Base-by-base conservation (phyloP, 2,888 invertebrate genomes). In the Pseudococcus longispinus region DNA sequence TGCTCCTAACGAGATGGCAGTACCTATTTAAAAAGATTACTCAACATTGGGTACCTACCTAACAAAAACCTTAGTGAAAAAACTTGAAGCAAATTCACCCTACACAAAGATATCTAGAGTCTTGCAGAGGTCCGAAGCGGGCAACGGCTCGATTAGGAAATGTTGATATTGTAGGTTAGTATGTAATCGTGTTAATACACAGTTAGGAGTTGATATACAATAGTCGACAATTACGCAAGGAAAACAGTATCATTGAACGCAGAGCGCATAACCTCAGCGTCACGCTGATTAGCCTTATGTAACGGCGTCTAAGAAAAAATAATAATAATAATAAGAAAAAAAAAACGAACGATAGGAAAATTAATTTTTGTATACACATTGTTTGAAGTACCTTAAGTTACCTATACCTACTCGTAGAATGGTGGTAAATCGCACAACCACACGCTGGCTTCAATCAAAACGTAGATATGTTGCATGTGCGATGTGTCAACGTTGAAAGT, bases 101-200 rank as follows among this genome's bases (percentile, higher is more conserved):
- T n/a, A n/a, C n/a, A n/a, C n/a, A n/a, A n/a, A n/a, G n/a, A n/a
- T n/a, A 37, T 37, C 37, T 37, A 4, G 37, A 37, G 37, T 2
- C 8, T 37, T 37, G 0, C n/a, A n/a, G n/a, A n/a, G n/a, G n/a
- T n/a, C n/a, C n/a, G n/a, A n/a, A n/a, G n/a, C n/a, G n/a, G n/a
- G n/a, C n/a, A 83, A 83, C 13, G 20, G 26, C 55, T 51, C 29
- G 83, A 83, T 83, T 83, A 83, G 55, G 60, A 84, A 60, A 60
- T 18, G 55, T 32, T 46, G 26, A 23, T 51, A 51, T 84, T 32
- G 60, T 84, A 55, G 84, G 84, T 84, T 60, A 84, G 84, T 84
- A 29, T 84, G 84, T 84, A 60, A 84, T 60, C 84, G 84, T 84
- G 84, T 84, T 84, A 84, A 84, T 84, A 20, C 84, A 84, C 84